Conservation (phyloP, 2,888 invertebrate genomes). For the Orthosia gracilis region DNA sequence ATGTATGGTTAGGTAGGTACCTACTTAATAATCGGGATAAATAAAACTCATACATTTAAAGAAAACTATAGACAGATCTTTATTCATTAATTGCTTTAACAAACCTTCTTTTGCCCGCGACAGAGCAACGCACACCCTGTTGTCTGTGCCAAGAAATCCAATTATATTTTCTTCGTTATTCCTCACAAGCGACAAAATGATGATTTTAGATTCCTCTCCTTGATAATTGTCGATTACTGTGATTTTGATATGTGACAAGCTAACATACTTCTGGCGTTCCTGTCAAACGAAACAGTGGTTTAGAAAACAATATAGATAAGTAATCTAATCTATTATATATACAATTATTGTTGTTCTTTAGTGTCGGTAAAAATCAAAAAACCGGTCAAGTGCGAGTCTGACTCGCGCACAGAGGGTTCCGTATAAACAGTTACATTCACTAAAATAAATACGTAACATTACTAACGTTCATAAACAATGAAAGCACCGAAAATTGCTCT, state of each 20-base stretch:
- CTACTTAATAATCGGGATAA: too few relatives aligned
- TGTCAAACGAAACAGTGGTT: conserved; percentile 64
- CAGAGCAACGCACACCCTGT: conserved; percentile 94
- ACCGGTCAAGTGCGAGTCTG: too few relatives aligned
- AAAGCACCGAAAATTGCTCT: too few relatives aligned
- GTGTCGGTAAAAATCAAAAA: too few relatives aligned
- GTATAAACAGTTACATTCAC: too few relatives aligned
- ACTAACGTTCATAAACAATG: too few relatives aligned
- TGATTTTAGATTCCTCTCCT: conserved; percentile 95
- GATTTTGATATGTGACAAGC: conserved; percentile 91
- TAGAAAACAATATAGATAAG: neutral
- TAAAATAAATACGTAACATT: too few relatives aligned
- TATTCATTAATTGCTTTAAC: neutral
- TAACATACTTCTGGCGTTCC: conserved; percentile 76
- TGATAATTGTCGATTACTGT: conserved; percentile 95
- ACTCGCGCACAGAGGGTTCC: too few relatives aligned
- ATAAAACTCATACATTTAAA: neutral
- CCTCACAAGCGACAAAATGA: conserved; percentile 94
- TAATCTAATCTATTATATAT: too few relatives aligned
- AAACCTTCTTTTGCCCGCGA: conserved; percentile 92
- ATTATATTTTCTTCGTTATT: conserved; percentile 92
- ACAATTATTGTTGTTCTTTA: too few relatives aligned
- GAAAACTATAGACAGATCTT: neutral
- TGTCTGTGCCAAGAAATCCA: conserved; percentile 93
- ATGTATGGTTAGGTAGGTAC: too few relatives aligned